Percentiles rank a stretch among this genome's conserved stretches.
Evolutionary conservation across 1,140 invertebrate species (phyloP).

Genomic region (Choristoneura fumiferana): DNA sequence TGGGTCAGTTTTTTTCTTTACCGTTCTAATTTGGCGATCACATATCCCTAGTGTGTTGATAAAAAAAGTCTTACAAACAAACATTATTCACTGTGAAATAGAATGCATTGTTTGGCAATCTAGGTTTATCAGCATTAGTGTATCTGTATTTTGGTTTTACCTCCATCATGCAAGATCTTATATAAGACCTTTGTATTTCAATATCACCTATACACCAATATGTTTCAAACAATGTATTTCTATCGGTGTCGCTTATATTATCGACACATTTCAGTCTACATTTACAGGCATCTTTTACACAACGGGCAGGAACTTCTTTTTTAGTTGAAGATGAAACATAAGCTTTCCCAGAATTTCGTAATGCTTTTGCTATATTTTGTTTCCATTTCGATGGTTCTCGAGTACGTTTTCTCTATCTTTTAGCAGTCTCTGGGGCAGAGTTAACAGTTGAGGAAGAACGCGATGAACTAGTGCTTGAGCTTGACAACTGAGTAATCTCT

Average conservation of each 20-base stretch:
- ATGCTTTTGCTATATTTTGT: slow-evolving; percentile 20
- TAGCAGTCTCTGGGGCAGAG: neutral
- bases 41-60: slow-evolving; percentile 32
- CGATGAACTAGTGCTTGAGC: neutral
- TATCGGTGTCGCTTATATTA: slow-evolving; percentile 18
- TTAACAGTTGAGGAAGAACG: neutral
- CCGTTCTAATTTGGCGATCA: slow-evolving; percentile 33
- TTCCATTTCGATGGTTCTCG: slow-evolving; percentile 19
- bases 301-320: slow-evolving; percentile 21
- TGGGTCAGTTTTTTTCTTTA: slow-evolving; percentile 31
- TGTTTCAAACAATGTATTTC: slow-evolving; percentile 21
- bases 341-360: slow-evolving; percentile 22
- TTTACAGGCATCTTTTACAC: slow-evolving; percentile 27
- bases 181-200: slow-evolving; percentile 24
- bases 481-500: neutral
- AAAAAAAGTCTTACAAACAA: slow-evolving; percentile 37
- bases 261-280: slow-evolving; percentile 27
- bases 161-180: slow-evolving; percentile 24
- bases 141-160: slow-evolving; percentile 25
- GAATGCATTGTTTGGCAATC: slow-evolving; percentile 28
- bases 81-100: slow-evolving; percentile 26
- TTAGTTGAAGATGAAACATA: slow-evolving; percentile 15
- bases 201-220: slow-evolving; percentile 22
- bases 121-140: slow-evolving; percentile 23
- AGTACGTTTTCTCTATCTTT: slow-evolving; percentile 5